Percentiles rank a stretch among this genome's conserved stretches.
Evolutionary conservation across 2,888 invertebrate species (phyloP).

Genomic region (Oscheius onirici): DNA sequence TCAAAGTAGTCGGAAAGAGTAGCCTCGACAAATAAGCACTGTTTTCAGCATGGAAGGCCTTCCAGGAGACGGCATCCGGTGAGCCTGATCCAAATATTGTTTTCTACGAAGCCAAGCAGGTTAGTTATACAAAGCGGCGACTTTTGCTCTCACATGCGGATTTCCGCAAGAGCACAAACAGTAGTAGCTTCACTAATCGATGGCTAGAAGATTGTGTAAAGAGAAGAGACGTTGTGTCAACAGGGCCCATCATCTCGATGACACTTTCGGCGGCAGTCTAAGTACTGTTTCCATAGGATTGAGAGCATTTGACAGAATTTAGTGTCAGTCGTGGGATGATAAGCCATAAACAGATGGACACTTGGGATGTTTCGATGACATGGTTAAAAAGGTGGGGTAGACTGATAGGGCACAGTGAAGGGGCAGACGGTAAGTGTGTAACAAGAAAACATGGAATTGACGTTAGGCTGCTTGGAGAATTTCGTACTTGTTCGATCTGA

Average conservation of each 20-base stretch:
- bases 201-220: constrained; percentile 29
- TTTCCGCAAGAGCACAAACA: constrained; percentile 11
- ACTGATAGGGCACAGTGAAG: no score
- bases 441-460: no score
- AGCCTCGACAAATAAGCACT: neutral
- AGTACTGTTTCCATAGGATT: constrained; percentile 5
- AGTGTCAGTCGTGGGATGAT: no score
- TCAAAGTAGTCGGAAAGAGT: no score
- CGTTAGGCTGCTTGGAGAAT: no score
- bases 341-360: no score
- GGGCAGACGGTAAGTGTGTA: no score
- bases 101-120: constrained; percentile 21
- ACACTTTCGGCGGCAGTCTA: constrained; percentile 9
- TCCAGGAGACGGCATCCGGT: constrained; percentile 28
- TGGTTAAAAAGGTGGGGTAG: no score
- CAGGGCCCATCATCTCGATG: constrained; percentile 16
- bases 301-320: no score
- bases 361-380: no score
- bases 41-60: constrained; percentile 35
- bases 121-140: neutral
- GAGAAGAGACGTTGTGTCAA: constrained; percentile 24
- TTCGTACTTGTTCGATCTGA: no score
- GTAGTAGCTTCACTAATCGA: constrained; percentile 28
- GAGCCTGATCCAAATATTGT: constrained; percentile 31
- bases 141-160: constrained; percentile 15